These are phyloP conservation scores for Antechinus flavipes DNA, from an alignment of 2,113 vertebrate species.

Conservation along the genomic window DNA sequence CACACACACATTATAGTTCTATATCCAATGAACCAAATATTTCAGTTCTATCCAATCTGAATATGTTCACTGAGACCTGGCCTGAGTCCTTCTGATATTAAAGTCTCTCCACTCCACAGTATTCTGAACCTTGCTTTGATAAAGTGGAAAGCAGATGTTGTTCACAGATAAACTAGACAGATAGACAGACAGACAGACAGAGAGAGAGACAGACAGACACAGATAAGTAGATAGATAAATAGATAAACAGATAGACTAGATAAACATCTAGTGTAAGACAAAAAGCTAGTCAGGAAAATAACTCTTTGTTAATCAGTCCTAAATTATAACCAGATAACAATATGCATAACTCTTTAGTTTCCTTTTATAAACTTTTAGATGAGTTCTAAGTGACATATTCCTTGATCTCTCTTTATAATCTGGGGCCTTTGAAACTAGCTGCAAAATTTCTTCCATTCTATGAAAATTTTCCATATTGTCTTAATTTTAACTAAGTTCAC, in stretches of 20 bases:
- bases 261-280: background rate
- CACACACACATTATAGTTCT: background rate
- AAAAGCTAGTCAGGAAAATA: background rate
- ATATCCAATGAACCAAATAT: background rate
- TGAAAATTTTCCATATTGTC: background rate
- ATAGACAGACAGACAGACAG: no score
- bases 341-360: background rate
- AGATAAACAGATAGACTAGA: background rate
- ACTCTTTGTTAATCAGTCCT: background rate
- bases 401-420: background rate
- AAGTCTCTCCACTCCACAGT: background rate
- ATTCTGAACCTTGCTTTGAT: background rate
- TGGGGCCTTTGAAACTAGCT: conserved; percentile 3
- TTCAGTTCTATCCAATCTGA: background rate
- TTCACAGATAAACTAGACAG: background rate
- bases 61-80: background rate
- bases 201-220: no score
- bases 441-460: conserved; percentile 11
- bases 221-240: no score
- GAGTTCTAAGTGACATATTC: background rate
- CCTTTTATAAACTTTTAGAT: background rate
- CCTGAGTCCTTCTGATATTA: background rate
- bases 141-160: background rate
- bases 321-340: background rate
- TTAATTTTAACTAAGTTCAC: conserved; percentile 16